These are phyloP conservation scores for Calyptommatus sinebrachiatus DNA, from an alignment of 2,113 vertebrate species.

Conservation along the genomic window DNA sequence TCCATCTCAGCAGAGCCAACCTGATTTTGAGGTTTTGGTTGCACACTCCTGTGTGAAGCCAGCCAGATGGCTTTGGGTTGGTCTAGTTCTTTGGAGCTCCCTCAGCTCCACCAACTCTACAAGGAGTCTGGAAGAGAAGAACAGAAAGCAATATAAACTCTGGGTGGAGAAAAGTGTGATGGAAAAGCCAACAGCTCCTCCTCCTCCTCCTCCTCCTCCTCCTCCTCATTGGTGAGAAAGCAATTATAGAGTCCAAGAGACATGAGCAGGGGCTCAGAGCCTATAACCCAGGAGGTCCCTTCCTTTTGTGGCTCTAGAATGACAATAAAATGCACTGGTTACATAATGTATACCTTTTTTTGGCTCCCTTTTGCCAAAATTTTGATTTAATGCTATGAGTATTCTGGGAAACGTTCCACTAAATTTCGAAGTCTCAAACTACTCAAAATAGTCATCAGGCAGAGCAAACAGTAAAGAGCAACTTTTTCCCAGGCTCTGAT, in stretches of 20 bases:
- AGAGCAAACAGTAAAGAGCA: not conserved
- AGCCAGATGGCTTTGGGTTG: no score
- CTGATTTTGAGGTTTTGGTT: no score
- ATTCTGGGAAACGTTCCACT: not conserved
- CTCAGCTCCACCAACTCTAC: no score
- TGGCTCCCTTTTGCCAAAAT: not conserved
- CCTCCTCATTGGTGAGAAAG: not conserved
- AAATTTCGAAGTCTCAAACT: not conserved
- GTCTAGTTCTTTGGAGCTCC: no score
- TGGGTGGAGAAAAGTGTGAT: not conserved
- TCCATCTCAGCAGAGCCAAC: no score
- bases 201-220: no score
- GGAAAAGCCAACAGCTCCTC: not conserved
- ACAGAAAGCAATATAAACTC: no score
- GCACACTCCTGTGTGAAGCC: no score
- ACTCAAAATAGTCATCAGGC: not conserved
- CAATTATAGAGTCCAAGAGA: not conserved
- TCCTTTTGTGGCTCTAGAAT: no score
- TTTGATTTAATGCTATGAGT: not conserved
- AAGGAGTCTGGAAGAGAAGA: no score
- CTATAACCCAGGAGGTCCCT: not conserved
- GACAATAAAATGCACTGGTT: not conserved
- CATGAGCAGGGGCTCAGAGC: no score
- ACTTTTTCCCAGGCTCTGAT: not conserved
- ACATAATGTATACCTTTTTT: not conserved